Evolutionary conservation across 2,797 vertebrate genomes (phyloP).

Genomic region (Buphagus erythrorhynchus): DNA sequence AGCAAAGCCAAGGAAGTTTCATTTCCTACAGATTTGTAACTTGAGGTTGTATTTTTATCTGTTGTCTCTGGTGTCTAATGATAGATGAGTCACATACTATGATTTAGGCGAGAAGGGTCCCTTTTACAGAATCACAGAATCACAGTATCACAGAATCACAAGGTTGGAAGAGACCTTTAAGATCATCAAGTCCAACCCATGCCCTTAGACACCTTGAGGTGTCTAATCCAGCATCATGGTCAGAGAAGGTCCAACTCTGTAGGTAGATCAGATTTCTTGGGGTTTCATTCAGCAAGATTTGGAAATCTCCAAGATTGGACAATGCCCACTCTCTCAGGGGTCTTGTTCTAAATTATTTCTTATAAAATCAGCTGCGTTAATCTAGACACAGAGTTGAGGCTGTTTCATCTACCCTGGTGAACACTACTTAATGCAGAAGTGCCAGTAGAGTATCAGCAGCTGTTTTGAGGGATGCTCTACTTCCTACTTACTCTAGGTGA

Average conservation of each 20-base stretch:
- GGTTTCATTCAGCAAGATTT: not conserved
- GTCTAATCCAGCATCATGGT: not conserved
- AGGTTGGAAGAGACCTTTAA: not conserved
- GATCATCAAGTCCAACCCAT: not conserved
- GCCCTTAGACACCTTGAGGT: not conserved
- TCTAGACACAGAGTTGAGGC: not conserved
- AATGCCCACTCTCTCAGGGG: not conserved
- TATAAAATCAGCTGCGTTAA: not conserved
- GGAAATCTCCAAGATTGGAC: not conserved
- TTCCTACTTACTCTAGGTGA: not conserved
- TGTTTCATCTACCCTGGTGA: not conserved
- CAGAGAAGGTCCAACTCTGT: not conserved
- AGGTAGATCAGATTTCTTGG: not conserved
- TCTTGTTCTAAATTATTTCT: not conserved
- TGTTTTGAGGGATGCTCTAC: not conserved
- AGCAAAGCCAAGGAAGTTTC: slow-evolving; percentile 1
- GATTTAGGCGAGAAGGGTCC: not conserved
- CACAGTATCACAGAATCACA: not conserved
- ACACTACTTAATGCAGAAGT: not conserved
- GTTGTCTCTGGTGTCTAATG: not conserved
- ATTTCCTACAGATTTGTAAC: slow-evolving; percentile 18
- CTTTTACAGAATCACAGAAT: not conserved
- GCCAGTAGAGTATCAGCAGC: not conserved
- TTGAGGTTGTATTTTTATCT: not conserved
- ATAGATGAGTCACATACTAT: not conserved